These are phyloP conservation scores for Brenthis hecate DNA, from an alignment of 2,888 invertebrate species.

Conservation along the genomic window DNA sequence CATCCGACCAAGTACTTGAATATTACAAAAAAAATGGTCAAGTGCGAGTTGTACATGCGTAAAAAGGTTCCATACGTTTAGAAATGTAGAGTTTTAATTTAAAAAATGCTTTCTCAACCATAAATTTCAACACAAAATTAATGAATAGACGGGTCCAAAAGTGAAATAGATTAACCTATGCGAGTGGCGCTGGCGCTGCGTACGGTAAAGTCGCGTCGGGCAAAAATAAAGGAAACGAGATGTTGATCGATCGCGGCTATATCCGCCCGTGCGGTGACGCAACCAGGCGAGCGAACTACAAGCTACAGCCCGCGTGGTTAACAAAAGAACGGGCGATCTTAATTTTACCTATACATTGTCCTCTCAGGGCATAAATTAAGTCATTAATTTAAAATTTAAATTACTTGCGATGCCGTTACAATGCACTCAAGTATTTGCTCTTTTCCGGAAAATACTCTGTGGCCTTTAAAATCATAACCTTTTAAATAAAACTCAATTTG, in stretches of 20 bases:
- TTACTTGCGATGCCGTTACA: background rate
- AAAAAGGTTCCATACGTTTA: no score
- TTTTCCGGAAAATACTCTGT: conserved; percentile 7
- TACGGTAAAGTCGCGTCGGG: conserved; percentile 35
- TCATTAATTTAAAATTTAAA: conserved; percentile 12
- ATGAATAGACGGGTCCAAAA: background rate
- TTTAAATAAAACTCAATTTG: background rate
- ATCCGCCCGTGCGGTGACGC: conserved; percentile 64
- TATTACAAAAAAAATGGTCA: no score
- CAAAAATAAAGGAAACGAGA: conserved; percentile 60
- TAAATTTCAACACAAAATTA: background rate
- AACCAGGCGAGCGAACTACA: conserved; percentile 40
- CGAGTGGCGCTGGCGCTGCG: conserved; percentile 33
- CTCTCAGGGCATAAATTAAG: background rate
- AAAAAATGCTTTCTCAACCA: no score
- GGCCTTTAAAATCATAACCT: conserved; percentile 9
- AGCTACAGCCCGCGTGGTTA: background rate
- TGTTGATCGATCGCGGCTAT: conserved; percentile 66
- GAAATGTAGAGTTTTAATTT: background rate
- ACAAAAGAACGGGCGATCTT: background rate
- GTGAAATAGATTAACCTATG: conserved; percentile 30
- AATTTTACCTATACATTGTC: background rate
- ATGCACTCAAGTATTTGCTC: conserved; percentile 5
- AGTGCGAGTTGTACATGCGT: no score
- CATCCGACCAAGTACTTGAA: background rate